Conservation (phyloP, 2,888 invertebrate genomes). For the Lasioglossum malachurum region DNA sequence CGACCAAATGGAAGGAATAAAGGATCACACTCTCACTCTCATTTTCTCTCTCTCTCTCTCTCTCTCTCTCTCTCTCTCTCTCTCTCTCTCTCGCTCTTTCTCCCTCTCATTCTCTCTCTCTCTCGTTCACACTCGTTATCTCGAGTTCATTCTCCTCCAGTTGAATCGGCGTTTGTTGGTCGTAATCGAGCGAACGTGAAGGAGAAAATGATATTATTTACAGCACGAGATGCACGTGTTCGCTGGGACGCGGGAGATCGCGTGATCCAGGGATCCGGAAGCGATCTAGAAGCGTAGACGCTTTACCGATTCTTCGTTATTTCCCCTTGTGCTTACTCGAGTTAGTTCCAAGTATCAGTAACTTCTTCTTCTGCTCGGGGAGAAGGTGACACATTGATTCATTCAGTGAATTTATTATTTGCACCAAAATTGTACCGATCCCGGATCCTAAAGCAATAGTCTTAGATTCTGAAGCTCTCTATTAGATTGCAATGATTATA, state of each 20-base stretch:
- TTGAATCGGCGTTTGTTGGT: constrained; percentile 32
- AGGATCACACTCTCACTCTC: constrained; percentile 22
- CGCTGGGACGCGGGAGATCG: not conserved
- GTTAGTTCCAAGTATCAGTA: not conserved
- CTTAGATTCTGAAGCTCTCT: not conserved
- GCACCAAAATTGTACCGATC: not conserved
- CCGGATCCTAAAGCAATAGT: not conserved
- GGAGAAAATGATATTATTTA: constrained; percentile 72
- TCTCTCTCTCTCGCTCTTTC: constrained; percentile 1
- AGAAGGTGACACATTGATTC: not conserved
- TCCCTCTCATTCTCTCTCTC: constrained; percentile 9
- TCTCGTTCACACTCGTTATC: constrained; percentile 13
- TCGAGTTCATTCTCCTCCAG: constrained; percentile 5
- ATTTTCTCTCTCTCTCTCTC: not conserved
- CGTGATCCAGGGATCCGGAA: constrained; percentile 9
- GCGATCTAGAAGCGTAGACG: not conserved
- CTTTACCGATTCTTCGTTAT: not conserved
- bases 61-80: not conserved
- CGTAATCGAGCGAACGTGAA: constrained; percentile 53
- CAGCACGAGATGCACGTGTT: constrained; percentile 65
- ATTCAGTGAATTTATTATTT: not conserved
- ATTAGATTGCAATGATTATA: too few relatives aligned
- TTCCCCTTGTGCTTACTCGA: not conserved
- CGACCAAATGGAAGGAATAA: constrained; percentile 44
- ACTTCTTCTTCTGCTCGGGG: not conserved